phyloP scores from a whole-genome alignment of 1,140 invertebrate species.

The Frieseomelitta varia region DNA sequence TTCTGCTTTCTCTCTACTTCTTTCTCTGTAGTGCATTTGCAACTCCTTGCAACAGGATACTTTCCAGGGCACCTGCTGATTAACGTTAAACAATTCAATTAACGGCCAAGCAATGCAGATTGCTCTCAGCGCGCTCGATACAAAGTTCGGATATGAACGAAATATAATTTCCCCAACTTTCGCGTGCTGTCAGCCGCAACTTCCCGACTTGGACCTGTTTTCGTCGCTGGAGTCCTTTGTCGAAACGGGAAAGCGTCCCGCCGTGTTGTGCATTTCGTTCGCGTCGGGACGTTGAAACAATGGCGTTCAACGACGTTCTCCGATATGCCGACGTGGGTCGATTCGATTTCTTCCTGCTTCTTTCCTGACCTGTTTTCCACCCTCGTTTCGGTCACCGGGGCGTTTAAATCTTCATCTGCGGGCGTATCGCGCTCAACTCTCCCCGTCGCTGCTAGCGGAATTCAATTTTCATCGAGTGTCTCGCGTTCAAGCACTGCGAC shows the following conservation, averaged over 20 bases:
- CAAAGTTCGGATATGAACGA: neutral
- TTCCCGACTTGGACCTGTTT: constrained; percentile 11
- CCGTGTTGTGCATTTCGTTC: constrained; percentile 46
- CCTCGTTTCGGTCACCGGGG: neutral
- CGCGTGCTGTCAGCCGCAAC: neutral
- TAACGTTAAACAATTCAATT: neutral
- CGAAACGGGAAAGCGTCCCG: constrained; percentile 17
- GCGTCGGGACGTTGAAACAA: constrained; percentile 55
- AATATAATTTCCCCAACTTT: constrained; percentile 10
- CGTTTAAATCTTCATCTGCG: constrained; percentile 20
- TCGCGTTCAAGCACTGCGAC: neutral
- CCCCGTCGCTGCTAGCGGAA: too few species aligned
- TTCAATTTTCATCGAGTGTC: neutral
- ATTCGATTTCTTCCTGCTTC: constrained; percentile 51
- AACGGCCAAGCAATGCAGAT: neutral
- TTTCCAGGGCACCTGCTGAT: too few species aligned
- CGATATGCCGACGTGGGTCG: constrained; percentile 35
- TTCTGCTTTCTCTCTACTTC: too few species aligned
- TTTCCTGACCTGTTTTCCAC: constrained; percentile 36
- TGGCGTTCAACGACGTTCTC: constrained; percentile 36
- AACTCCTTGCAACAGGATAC: too few species aligned
- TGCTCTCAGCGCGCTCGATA: neutral
- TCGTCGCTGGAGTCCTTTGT: constrained; percentile 47
- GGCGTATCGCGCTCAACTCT: neutral
- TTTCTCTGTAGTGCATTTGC: too few species aligned